Conservation (phyloP, 1,140 invertebrate genomes). For the Galendromus occidentalis region DNA sequence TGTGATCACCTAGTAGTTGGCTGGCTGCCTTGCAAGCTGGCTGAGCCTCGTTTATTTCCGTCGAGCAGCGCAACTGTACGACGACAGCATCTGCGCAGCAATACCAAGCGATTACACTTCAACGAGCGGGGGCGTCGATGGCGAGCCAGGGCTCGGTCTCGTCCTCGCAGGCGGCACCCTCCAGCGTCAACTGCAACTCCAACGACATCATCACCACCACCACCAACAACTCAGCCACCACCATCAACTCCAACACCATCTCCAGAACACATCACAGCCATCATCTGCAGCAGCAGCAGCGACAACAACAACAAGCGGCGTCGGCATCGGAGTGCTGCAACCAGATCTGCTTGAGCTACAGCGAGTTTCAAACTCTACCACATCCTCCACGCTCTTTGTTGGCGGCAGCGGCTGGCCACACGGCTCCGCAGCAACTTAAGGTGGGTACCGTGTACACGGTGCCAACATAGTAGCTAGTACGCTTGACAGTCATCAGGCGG, state of each 20-base stretch:
- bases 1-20: too few relatives aligned
- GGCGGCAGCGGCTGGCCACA: background rate
- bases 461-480: too few relatives aligned
- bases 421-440: conserved; percentile 9
- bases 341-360: conserved; percentile 10
- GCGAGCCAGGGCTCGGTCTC: conserved; percentile 5
- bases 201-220: background rate
- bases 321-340: conserved; percentile 1
- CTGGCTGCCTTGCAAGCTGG: too few relatives aligned
- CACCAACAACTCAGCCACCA: background rate
- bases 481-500: too few relatives aligned
- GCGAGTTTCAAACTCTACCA: conserved; percentile 10
- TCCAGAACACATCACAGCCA: background rate
- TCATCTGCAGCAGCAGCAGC: background rate
- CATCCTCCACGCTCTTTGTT: conserved; percentile 10
- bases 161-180: conserved; percentile 9
- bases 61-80: conserved; percentile 8
- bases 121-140: background rate
- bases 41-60: background rate
- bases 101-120: conserved; percentile 11
- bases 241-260: too few relatives aligned
- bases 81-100: conserved; percentile 10
- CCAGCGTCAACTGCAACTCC: conserved; percentile 2
- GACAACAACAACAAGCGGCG: background rate
- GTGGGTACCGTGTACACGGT: too few relatives aligned